phyloP scores from a whole-genome alignment of 2,797 vertebrate species.

The Amblyraja radiata region DNA sequence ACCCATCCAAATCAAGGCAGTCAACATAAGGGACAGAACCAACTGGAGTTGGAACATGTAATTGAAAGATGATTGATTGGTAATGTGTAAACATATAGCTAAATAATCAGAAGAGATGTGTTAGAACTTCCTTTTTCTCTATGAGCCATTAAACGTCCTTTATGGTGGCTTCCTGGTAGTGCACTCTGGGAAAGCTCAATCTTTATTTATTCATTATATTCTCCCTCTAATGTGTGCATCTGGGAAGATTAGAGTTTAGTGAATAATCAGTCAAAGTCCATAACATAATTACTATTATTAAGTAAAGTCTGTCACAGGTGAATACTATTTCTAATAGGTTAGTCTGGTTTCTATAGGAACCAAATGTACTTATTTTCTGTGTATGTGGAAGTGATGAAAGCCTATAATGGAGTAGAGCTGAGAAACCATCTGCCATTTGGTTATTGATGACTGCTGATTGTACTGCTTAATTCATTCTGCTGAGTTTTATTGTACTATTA shows the following conservation, averaged over 20 bases:
- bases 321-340: background rate
- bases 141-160: background rate
- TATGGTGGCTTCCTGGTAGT: background rate
- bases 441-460: constrained; percentile 7
- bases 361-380: constrained; percentile 6
- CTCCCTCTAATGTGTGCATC: background rate
- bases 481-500: background rate
- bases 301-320: constrained; percentile 18
- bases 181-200: background rate
- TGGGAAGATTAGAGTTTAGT: constrained; percentile 28
- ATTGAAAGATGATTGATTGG: background rate
- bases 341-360: constrained; percentile 35
- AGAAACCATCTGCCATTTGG: background rate
- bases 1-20: background rate
- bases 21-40: no score
- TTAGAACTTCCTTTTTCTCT: background rate
- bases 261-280: constrained; percentile 7
- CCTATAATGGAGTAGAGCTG: background rate
- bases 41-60: background rate
- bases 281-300: constrained; percentile 28
- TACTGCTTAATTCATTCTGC: background rate
- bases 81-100: background rate
- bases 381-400: background rate
- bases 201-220: constrained; percentile 16
- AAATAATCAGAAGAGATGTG: background rate